Evolutionary conservation across 1,140 invertebrate genomes (phyloP), one percentile per base, ranked within the genome.

Genomic region (Notospermus geniculatus): DNA sequence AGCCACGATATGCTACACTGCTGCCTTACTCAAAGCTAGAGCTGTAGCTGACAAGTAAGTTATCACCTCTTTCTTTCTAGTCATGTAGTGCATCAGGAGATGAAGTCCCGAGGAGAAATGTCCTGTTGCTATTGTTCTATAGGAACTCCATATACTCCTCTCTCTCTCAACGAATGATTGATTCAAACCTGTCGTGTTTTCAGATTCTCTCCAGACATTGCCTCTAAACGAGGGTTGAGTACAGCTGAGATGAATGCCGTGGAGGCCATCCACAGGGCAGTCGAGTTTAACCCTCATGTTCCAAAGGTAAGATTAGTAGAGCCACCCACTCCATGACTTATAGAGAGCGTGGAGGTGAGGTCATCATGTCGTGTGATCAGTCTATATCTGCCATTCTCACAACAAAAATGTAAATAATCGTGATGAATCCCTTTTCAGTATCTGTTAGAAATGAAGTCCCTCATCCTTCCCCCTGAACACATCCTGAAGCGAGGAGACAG

Each of bases 281-380:
- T 99, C 7, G 96, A 98, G 81, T 99, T 97, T 80, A 98, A 99
- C 86, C 96, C 96, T 56, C 94, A 98, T 83, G 95, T 98, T 72
- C 94, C 95, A 36, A 96, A 96, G 78, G 86, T 87, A 78, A 71
- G 52, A n/a, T n/a, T n/a, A 57, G 11, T 41, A 41, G 39, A 13
- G 39, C n/a, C n/a, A n/a, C 39, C 11, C 11, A 41, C n/a, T n/a
- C n/a, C n/a, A n/a, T n/a, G n/a, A n/a, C 25, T 15, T 0, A 17
- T 1, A 28, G 32, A 1, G n/a, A 22, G 17, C 4, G 53, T 23
- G 2, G 17, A n/a, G n/a, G n/a, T n/a, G n/a, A n/a, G n/a, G n/a
- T n/a, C n/a, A n/a, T n/a, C n/a, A n/a, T n/a, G n/a, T n/a, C n/a
- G n/a, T n/a, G n/a, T n/a, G n/a, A n/a, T n/a, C n/a, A n/a, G n/a